phyloP scores from a whole-genome alignment of 1,140 invertebrate genomes.

The Drosophila bocki region DNA sequence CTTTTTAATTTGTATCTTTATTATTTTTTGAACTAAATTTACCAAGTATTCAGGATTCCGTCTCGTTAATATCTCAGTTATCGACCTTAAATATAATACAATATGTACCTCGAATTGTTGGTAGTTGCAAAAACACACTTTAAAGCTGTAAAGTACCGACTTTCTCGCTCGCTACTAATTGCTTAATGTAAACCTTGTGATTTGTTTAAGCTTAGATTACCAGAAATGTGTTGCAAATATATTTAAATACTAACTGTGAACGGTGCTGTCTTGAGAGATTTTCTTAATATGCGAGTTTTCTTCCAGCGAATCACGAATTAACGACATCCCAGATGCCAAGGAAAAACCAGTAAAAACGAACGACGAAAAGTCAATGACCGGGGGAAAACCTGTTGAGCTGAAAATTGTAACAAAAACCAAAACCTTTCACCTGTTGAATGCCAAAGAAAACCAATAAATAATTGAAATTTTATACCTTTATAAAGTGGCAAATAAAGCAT shows the following conservation, averaged over 20 bases:
- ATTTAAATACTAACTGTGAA: conserved; percentile 54
- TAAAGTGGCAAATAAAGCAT: conserved; percentile 9
- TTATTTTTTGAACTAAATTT: conserved; percentile 42
- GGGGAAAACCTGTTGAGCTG: conserved; percentile 70
- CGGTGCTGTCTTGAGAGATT: background rate
- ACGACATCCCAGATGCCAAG: conserved; percentile 13
- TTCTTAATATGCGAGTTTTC: conserved; percentile 15
- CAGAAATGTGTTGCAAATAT: conserved; percentile 62
- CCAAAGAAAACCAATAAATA: conserved; percentile 41
- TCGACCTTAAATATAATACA: conserved; percentile 14
- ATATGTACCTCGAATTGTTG: conserved; percentile 44
- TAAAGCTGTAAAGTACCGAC: conserved; percentile 34
- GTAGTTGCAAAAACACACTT: conserved; percentile 39
- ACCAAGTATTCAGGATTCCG: conserved; percentile 50
- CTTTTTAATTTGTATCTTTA: background rate
- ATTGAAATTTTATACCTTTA: background rate
- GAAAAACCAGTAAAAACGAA: conserved; percentile 24
- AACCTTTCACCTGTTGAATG: conserved; percentile 62
- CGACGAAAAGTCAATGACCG: conserved; percentile 2
- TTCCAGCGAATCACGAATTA: conserved; percentile 28
- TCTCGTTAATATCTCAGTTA: conserved; percentile 40
- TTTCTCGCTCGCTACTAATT: conserved; percentile 63
- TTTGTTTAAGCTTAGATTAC: conserved; percentile 63
- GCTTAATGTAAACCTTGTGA: conserved; percentile 57
- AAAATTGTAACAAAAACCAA: conserved; percentile 75